Evolutionary conservation across 1,140 invertebrate genomes (phyloP), one percentile per base, ranked within the genome.

Genomic region (Dreissena rostriformis): DNA sequence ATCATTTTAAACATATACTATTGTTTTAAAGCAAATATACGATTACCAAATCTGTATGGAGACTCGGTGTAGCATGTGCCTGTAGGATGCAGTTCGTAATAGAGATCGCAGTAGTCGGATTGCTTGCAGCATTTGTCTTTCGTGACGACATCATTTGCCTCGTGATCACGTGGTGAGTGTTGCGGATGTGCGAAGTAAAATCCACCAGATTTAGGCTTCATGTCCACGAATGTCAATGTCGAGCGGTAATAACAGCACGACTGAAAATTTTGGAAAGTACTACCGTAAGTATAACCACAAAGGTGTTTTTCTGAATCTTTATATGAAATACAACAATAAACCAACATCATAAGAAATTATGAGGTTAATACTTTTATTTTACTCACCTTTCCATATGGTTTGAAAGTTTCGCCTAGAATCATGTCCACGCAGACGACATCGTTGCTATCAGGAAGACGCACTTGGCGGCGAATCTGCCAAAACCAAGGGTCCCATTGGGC

Each of bases 1-100:
- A 39, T 5, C 8, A 5, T 39, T 39, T 39, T 39, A 39, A 2
- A 8, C 8, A 39, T 39, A 39, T 39, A n/a, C 8, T 39, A 39
- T 61, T 61, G 22, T 4, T 61, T 6, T 4, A 61, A 61, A 5
- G 22, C 22, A 5, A 61, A 61, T 6, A 4, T 53, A 74, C 71
- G 57, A 61, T 14, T 29, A 75, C 73, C 73, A 61, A 61, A 63
- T 24, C 28, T 63, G 73, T 75, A 75, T 28, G 73, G 73, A 15
- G 73, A 75, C 19, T 14, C 39, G 19, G n/a, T 29, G 22, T 75
- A 75, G 53, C 73, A 75, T 14, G 39, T 75, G 28, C 73, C 73
- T 19, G 26, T 63, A 17, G 73, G 73, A n/a, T 55, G 51, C 49
- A 61, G 39, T 15, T 63, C 22, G 15, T 61, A 75, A 26, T 75